These are phyloP conservation scores for Dolichomitus sp. DNA, from an alignment of 2,888 invertebrate genomes.

Conservation along the genomic window DNA sequence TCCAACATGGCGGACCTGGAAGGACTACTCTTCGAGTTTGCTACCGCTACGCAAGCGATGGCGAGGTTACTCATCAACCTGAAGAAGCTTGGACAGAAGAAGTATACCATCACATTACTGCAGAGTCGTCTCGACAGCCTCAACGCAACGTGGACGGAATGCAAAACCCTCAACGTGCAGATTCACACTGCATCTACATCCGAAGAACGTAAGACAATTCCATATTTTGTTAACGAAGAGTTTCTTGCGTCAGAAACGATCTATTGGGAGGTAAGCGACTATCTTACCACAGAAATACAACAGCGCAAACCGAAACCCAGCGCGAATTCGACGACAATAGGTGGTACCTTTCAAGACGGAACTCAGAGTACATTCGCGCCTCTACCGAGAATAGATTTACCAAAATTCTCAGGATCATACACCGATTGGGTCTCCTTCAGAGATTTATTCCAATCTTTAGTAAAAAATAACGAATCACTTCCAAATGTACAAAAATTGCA, in stretches of 20 bases:
- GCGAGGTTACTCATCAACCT: neutral
- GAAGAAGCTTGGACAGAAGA: neutral
- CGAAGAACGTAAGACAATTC: too few species aligned
- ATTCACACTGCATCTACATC: too few species aligned
- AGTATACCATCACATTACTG: too few species aligned
- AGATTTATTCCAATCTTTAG: neutral
- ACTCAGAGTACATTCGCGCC: neutral
- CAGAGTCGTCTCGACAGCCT: too few species aligned
- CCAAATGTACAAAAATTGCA: neutral
- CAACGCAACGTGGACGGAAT: too few species aligned
- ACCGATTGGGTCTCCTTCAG: slow-evolving; percentile 9
- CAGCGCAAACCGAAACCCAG: neutral
- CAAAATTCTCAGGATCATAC: slow-evolving; percentile 4
- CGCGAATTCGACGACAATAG: neutral
- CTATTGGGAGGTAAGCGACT: too few species aligned
- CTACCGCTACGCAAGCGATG: too few species aligned
- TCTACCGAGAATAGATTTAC: neutral
- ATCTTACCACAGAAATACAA: too few species aligned
- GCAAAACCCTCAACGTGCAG: too few species aligned
- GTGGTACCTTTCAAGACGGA: neutral
- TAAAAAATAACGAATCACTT: neutral
- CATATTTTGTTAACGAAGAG: too few species aligned
- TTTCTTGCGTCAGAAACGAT: too few species aligned
- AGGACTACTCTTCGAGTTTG: neutral
- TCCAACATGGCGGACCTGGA: neutral